A percentile compares a stretch with the other conserved stretches of the same genome.
Conservation (phyloP, 2,888 invertebrate species). For the Pantelozetes paolii region DNA sequence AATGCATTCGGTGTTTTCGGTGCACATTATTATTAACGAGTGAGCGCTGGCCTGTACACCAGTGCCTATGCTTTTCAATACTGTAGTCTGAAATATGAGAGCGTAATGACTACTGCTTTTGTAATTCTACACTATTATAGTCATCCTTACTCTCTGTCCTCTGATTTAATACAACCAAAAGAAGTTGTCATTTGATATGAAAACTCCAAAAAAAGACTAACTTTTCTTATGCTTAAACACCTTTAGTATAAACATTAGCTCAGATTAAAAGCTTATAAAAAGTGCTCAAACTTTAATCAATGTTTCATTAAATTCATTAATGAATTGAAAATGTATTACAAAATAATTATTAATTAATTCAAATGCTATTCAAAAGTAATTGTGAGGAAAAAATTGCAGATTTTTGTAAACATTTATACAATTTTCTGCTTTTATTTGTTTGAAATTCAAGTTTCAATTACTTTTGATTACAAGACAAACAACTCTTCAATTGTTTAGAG, state of each 20-base stretch:
- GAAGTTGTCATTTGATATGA: slow-evolving; percentile 19
- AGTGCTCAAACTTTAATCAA: not conserved
- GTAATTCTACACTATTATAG: slow-evolving; percentile 34
- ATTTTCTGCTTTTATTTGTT: no score
- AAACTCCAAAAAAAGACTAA: slow-evolving; percentile 26
- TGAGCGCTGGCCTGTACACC: slow-evolving; percentile 1
- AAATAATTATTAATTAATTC: not conserved
- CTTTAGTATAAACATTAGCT: slow-evolving; percentile 32
- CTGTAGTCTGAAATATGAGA: slow-evolving; percentile 13
- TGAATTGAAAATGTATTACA: no score
- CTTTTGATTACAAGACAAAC: no score
- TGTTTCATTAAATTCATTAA: not conserved
- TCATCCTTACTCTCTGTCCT: slow-evolving; percentile 5
- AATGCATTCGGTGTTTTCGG: not conserved
- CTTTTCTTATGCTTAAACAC: slow-evolving; percentile 37
- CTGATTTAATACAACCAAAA: slow-evolving; percentile 34
- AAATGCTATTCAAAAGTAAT: no score
- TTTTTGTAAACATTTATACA: no score
- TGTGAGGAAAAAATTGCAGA: no score
- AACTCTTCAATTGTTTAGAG: no score
- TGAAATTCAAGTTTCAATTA: no score
- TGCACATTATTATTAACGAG: slow-evolving; percentile 27
- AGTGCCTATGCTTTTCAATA: not conserved
- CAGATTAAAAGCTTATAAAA: slow-evolving; percentile 1
- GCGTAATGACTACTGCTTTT: slow-evolving; percentile 30